Evolutionary conservation across 1,140 invertebrate genomes (phyloP), one percentile per base, ranked within the genome.

Genomic region (Musca domestica): DNA sequence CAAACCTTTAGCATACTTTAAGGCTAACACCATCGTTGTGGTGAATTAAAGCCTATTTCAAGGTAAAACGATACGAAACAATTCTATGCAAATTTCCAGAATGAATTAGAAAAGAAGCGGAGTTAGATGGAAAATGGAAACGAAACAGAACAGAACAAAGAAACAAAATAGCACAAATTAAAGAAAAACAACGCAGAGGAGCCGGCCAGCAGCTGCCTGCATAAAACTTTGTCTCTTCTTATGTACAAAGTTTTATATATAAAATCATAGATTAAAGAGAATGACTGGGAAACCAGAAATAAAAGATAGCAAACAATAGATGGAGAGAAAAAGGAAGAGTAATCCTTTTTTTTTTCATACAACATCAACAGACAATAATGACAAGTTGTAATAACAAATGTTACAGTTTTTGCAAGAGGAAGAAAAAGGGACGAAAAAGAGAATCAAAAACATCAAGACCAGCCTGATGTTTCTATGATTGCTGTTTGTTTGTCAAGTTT

Each of bases 171-270:
- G 20, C n/a, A 17, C 23, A 17, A 56, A 27, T 25, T 41, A 2
- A 41, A 61, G 12, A 12, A 61, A 14, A 34, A 17, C 27, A 61
- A 34, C 56, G 56, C 56, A 61, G 56, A 61, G 56, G 56, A 61
- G 56, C 56, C 56, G 56, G 17, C 56, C 56, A 61, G 56, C 56
- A 61, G 56, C 56, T 61, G 56, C 56, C 56, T 61, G 56, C 56
- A 61, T 61, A 61, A 61, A 61, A 61, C 56, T 61, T 61, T 61
- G 56, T 61, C 56, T 61, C 56, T 61, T 61, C 30, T 34, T 41
- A 19, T 61, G 56, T 61, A 61, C 56, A 61, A 61, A 61, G 56
- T 61, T 61, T 61, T 61, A 61, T 61, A 56, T 12, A 51, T 41
- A 12, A 41, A 41, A 41, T 41, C 34, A 41, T 41, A 41, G 34